Conservation (phyloP, 2,113 vertebrate species). For the Chauna torquata region DNA sequence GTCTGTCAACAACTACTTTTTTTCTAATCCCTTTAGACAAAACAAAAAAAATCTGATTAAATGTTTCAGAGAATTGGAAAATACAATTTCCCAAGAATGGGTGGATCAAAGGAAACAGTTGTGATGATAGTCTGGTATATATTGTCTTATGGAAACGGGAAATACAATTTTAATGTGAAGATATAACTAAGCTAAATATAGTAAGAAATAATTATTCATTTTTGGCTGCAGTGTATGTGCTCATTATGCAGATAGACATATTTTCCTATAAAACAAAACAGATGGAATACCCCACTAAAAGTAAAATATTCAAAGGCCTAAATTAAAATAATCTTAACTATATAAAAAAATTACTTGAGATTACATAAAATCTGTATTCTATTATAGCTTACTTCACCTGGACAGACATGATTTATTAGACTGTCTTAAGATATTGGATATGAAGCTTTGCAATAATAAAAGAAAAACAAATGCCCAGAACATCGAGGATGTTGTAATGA, state of each 20-base stretch:
- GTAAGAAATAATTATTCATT: neutral
- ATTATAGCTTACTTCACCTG: neutral
- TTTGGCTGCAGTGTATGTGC: neutral
- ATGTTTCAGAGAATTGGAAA: neutral
- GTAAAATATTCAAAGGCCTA: neutral
- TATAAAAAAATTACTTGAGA: neutral
- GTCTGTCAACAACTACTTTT: neutral
- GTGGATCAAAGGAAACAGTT: neutral
- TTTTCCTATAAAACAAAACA: neutral
- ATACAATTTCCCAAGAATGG: neutral
- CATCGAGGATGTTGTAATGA: neutral
- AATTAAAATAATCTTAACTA: neutral
- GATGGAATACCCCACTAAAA: neutral
- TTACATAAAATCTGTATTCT: neutral
- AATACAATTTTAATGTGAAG: neutral
- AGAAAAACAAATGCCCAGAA: neutral
- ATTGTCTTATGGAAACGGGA: neutral
- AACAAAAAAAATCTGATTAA: neutral
- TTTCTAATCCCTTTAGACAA: neutral
- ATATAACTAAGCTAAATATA: neutral
- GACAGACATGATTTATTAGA: neutral
- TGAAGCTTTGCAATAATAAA: neutral
- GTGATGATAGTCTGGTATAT: neutral
- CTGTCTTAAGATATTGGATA: neutral
- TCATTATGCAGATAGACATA: neutral